phyloP scores from a whole-genome alignment of 2,113 vertebrate genomes.

The Ptilorrhoa leucosticta region DNA sequence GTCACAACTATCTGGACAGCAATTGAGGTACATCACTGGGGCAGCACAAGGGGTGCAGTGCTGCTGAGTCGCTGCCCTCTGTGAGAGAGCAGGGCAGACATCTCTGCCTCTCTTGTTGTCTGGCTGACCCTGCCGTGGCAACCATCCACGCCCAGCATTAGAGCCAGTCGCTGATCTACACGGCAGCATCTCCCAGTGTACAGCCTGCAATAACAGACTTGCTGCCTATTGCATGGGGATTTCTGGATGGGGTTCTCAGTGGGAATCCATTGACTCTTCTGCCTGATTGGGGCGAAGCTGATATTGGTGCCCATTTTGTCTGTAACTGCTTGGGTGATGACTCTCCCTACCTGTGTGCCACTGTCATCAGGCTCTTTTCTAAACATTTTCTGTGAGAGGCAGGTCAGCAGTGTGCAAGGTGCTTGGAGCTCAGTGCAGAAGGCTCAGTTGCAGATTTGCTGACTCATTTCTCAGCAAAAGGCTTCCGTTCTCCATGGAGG shows the following conservation, averaged over 20 bases:
- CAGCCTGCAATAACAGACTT: not conserved
- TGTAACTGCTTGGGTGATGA: not conserved
- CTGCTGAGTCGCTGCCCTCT: not conserved
- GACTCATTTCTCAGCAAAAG: not conserved
- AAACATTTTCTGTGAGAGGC: not conserved
- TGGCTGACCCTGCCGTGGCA: not conserved
- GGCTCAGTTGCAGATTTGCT: not conserved
- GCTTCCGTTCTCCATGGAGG: not conserved
- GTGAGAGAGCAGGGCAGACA: not conserved
- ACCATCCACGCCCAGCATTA: accelerated
- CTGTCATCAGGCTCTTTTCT: not conserved
- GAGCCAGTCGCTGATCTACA: accelerated
- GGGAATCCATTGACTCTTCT: not conserved
- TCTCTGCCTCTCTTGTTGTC: not conserved
- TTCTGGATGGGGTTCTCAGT: not conserved
- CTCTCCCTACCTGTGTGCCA: not conserved
- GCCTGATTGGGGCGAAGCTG: not conserved
- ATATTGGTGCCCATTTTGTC: not conserved
- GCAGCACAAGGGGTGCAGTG: accelerated
- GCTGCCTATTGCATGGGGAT: not conserved
- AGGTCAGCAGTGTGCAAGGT: not conserved
- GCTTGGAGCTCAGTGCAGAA: not conserved
- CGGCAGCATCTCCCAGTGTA: not conserved
- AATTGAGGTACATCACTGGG: not conserved
- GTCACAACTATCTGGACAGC: not conserved